Evolutionary conservation across 2,113 vertebrate species (phyloP).

Genomic region (Charadrius vociferus): DNA sequence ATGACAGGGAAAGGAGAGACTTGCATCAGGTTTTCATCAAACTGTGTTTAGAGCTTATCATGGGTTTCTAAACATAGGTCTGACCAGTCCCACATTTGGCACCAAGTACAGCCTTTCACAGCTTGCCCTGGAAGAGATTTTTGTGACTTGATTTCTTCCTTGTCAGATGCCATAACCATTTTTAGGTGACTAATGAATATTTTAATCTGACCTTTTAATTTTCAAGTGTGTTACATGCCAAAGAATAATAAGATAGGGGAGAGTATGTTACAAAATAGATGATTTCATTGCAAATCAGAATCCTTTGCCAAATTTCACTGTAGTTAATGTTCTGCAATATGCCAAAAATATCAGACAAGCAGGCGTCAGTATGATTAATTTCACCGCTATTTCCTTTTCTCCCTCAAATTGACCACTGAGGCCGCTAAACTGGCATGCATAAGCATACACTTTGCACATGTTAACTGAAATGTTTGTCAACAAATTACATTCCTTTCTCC

Average conservation of each 20-base stretch:
- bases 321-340: conserved; percentile 44
- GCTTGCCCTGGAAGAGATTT: conserved; percentile 21
- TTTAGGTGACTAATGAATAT: conserved; percentile 49
- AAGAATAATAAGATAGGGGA: conserved; percentile 12
- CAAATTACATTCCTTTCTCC: conserved; percentile 63
- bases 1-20: conserved; percentile 52
- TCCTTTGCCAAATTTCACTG: conserved; percentile 48
- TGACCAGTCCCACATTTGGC: conserved; percentile 43
- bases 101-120: conserved; percentile 6
- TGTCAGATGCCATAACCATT: background rate
- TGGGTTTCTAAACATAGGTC: conserved; percentile 61
- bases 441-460: conserved; percentile 25
- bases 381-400: conserved; percentile 26
- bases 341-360: conserved; percentile 69
- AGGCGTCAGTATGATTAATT: conserved; percentile 71
- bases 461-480: conserved; percentile 72
- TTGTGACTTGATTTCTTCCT: conserved; percentile 18
- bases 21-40: conserved; percentile 68
- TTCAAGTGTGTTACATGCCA: background rate
- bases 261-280: conserved; percentile 28
- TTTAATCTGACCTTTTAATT: conserved; percentile 15
- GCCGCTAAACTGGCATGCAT: background rate
- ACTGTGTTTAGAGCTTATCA: conserved; percentile 44
- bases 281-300: conserved; percentile 26
- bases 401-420: conserved; percentile 42